Evolutionary conservation across 2,113 vertebrate species (phyloP), one percentile per base, ranked within the genome.

Genomic region (Gopherus flavomarginatus): DNA sequence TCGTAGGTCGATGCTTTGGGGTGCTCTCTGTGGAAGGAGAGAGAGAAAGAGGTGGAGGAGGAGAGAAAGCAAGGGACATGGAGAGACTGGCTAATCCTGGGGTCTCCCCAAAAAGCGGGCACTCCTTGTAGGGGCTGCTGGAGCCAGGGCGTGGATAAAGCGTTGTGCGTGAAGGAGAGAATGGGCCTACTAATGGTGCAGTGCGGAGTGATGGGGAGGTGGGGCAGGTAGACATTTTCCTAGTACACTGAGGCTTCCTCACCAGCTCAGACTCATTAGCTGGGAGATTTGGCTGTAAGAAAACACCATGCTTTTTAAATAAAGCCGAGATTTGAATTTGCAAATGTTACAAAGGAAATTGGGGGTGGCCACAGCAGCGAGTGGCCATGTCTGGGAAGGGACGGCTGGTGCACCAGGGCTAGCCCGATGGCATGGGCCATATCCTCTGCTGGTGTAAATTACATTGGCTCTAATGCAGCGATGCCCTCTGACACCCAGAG

Each of bases 361-460:
- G 17, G 13, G 47, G 26, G 17, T 42, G 0, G 0, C 8, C 2
- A 44, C 49, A 82, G 35, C 52, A 86, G 47, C 2, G 56, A 75
- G 52, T 27, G 44, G 44, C 24, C 62, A 75, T 57, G 83, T 13
- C 22, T 83, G 52, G 29, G 92, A 57, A 62, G 86, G 16, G 3
- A 4, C 50, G 52, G 79, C 49, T 87, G 62, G 3, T 47, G 2
- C 3, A 21, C 35, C 59, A 4, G 44, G 49, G 47, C 56, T 65
- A 81, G 8, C 44, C 26, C 12, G 6, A 12, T n/a, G 62, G 31
- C 31, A 62, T 3, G 49, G 42, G 57, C 29, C 53, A 80, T 3
- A 83, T 80, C 86, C 42, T 57, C 69, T 11, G 17, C 13, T 35
- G 9, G 27, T 92, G 47, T 11, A 16, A 56, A 75, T 27, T 86